Conservation (phyloP, 2,888 invertebrate species). For the Frankliniella intonsa region DNA sequence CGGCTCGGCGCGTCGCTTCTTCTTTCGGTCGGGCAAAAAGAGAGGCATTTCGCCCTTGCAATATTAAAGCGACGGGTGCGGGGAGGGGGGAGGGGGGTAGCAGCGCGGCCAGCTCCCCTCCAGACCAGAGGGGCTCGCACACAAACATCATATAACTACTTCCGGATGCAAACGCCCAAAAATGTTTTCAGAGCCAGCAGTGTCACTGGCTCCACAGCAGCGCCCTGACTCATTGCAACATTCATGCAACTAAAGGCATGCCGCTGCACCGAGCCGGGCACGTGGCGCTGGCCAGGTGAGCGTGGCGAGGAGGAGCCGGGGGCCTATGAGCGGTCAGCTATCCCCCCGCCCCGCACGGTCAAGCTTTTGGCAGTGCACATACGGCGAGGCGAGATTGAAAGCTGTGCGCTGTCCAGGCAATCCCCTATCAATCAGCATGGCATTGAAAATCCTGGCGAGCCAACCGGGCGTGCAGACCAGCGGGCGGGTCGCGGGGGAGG, state of each 20-base stretch:
- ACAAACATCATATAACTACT: not conserved
- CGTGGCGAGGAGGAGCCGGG: no score
- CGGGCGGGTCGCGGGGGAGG: not conserved
- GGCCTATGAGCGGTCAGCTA: no score
- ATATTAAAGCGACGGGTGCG: conserved; percentile 1
- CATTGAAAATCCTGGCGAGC: not conserved
- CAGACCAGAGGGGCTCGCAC: not conserved
- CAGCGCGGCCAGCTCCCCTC: no score
- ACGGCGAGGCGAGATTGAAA: not conserved
- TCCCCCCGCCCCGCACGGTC: no score
- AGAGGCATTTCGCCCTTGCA: not conserved
- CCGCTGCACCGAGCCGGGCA: no score
- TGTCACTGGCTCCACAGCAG: not conserved
- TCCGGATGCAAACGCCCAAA: conserved; percentile 11
- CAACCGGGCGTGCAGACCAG: not conserved
- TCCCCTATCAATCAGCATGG: not conserved
- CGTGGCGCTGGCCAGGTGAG: not conserved
- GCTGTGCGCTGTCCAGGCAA: not conserved
- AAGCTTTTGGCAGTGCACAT: not conserved
- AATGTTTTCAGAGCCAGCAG: not conserved
- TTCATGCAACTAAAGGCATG: not conserved
- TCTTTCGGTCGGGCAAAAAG: not conserved
- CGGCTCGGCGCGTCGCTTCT: not conserved
- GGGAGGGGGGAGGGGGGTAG: no score
- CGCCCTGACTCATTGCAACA: not conserved